Conservation (phyloP, 2,797 vertebrate genomes). For the Petrocephalus sullivani region DNA sequence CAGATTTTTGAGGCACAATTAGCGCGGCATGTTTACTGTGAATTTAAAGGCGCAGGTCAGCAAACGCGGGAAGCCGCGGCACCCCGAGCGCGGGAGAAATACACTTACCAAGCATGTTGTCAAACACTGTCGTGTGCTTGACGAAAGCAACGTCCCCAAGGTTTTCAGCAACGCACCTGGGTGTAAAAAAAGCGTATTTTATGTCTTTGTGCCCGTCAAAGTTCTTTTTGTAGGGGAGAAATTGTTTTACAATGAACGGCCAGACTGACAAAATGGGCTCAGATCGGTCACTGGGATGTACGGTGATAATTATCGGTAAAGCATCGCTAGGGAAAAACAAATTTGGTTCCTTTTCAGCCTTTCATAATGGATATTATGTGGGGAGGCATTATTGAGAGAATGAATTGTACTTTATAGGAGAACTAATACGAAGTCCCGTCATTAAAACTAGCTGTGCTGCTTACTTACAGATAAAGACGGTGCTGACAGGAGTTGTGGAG, state of each 20-base stretch:
- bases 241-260: neutral
- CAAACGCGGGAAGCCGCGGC: neutral
- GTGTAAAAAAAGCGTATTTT: neutral
- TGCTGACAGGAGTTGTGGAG: neutral
- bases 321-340: neutral
- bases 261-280: neutral
- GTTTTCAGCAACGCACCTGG: constrained; percentile 72
- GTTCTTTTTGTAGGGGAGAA: neutral
- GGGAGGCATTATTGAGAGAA: neutral
- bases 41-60: neutral
- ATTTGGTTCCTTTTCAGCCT: neutral
- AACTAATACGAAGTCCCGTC: neutral
- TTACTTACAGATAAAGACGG: neutral
- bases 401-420: neutral
- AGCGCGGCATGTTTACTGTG: neutral
- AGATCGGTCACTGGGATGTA: neutral
- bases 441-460: neutral
- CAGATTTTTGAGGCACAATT: neutral
- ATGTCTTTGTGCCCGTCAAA: neutral
- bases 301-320: neutral
- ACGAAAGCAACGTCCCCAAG: constrained; percentile 71
- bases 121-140: constrained; percentile 69
- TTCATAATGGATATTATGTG: neutral
- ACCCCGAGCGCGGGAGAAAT: neutral
- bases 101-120: constrained; percentile 64